Base-by-base conservation (phyloP, 2,888 invertebrate species). In the Drosophila greeni region DNA sequence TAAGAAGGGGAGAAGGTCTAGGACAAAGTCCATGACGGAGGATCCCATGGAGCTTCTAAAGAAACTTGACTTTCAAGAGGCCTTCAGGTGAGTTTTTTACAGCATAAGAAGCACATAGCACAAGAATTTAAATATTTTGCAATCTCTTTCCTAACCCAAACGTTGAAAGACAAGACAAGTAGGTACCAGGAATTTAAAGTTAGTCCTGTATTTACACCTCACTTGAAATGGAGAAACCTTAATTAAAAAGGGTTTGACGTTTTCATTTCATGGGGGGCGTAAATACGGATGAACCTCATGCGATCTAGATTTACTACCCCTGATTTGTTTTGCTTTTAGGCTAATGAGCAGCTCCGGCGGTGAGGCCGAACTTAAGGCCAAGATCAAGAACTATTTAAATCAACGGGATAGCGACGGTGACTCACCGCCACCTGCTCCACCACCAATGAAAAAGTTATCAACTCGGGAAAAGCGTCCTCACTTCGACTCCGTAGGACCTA, bases 21-120 rank as follows among this genome's bases (percentile, higher is more conserved):
- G 68, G 53, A 55, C 70, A 8, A 75, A 78, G 9, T 66, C 82
- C 0, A 18, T 33, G 8, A 73, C 78, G 0, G 42, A 34, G 7
- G 74, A 74, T 40, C 49, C 76, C 8, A 43, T 79, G 31, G 93
- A 88, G 91, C 91, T 76, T 90, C 92, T 93, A 81, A 92, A 91
- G 73, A 89, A 93, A 60, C 91, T 93, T 29, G 90, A 93, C 85
- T 89, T 93, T 48, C 89, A 93, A 60, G 93, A 93, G 82, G 93
- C 93, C 14, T 91, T 92, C 73, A 93, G 93, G 91, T 94, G 90
- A 79, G 56, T 37, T 31, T 45, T 45, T 48, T 16, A 11, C 40
- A 23, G 26, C 40, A 23, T 42, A 37, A 49, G 26, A 39, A 43
- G 31, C 23, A 33, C 1, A 3, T n/a, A 12, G 57, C 43, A 40